Evolutionary conservation across 2,797 vertebrate species (phyloP).

Genomic region (Spea hammondii): DNA sequence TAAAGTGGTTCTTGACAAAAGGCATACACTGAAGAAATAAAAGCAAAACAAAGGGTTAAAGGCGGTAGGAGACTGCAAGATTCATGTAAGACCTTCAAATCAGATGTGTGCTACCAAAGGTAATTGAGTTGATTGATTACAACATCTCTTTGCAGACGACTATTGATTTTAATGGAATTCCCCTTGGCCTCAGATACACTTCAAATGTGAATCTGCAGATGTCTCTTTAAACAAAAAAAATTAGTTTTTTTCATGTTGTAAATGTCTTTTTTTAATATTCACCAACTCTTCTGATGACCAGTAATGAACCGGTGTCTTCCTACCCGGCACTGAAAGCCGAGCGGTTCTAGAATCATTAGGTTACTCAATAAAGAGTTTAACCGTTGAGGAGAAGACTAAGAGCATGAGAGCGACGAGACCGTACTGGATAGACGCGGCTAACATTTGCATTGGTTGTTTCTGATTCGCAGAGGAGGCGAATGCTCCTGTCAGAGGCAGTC

Average conservation of each 20-base stretch:
- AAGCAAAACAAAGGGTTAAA: constrained; percentile 58
- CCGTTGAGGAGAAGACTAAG: constrained; percentile 21
- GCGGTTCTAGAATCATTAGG: constrained; percentile 23
- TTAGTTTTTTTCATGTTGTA: background rate
- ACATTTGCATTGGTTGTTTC: constrained; percentile 62
- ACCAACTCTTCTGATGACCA: background rate
- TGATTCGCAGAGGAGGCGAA: constrained; percentile 58
- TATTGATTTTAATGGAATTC: constrained; percentile 76
- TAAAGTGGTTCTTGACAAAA: too few relatives aligned
- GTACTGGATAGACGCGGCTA: constrained; percentile 44
- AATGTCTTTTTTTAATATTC: constrained; percentile 18
- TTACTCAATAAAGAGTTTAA: constrained; percentile 46
- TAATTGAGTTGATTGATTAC: constrained; percentile 92
- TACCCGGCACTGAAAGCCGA: constrained; percentile 11
- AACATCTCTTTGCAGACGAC: constrained; percentile 76
- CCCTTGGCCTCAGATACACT: constrained; percentile 60
- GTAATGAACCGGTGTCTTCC: background rate
- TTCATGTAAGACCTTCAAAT: constrained; percentile 72
- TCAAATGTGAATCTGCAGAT: constrained; percentile 57
- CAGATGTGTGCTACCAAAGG: constrained; percentile 70
- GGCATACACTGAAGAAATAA: background rate
- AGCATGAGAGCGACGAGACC: constrained; percentile 31
- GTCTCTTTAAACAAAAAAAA: constrained; percentile 71
- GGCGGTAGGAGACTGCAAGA: constrained; percentile 64
- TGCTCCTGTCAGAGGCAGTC: constrained; percentile 57